Base-by-base conservation (phyloP, 2,888 invertebrate genomes). In the Frankliniella fusca region DNA sequence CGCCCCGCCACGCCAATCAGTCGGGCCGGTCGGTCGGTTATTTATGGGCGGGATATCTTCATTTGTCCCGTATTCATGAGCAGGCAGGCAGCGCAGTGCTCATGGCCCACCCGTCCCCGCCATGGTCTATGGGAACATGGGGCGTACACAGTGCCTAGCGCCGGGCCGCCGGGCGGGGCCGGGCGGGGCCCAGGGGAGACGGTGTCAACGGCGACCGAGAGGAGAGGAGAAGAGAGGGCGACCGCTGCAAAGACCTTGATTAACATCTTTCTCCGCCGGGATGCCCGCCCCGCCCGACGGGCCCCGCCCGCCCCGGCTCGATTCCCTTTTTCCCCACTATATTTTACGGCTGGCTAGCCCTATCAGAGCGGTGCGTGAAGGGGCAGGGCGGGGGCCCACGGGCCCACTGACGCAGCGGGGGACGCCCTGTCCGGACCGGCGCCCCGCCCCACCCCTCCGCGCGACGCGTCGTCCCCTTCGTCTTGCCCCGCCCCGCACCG, bases 171-270 rank as follows among this genome's bases (percentile, higher is more conserved):
- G 20, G 54, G 54, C 15, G 15, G 38, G 38, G 61, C 15, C 54
- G 20, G n/a, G 61, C 61, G 54, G 15, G 18, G 54, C 54, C 54
- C 54, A 7, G 54, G 20, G 15, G 61, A 23, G 70, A 27, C 70
- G 27, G 70, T 76, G 70, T 76, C 70, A 27, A 27, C 70, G 70
- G 23, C 70, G 38, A 38, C 38, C 38, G 38, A 38, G 38, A n/a
- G n/a, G n/a, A n/a, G n/a, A n/a, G n/a, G n/a, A n/a, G n/a, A n/a
- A n/a, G n/a, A n/a, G n/a, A 20, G 70, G 70, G 70, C 27, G 70
- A 76, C 70, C 38, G 38, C 38, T 76, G 70, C 70, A 70, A 70
- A 70, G 70, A 76, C 70, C 70, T 76, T 76, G 70, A 76, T 70
- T 70, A 76, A 12, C 70, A 76, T 23, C 70, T 76, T 38, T 76